Conservation (phyloP, 1,140 invertebrate genomes). For the Aphidius ervi region DNA sequence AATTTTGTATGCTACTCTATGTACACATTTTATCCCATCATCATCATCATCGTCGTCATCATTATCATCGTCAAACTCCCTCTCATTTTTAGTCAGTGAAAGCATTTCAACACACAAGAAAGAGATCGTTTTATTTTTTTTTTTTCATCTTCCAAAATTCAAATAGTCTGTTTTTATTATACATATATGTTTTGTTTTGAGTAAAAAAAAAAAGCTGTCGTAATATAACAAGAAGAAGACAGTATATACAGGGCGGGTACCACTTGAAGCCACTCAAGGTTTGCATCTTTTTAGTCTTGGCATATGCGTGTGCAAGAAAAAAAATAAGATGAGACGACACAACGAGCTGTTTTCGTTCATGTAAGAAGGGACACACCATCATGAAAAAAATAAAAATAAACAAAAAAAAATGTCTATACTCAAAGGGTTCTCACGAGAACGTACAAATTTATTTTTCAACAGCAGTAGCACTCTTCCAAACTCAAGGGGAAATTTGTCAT, state of each 20-base stretch:
- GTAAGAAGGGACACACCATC: too few species aligned
- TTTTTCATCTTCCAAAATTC: neutral
- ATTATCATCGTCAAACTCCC: neutral
- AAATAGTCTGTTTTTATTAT: too few species aligned
- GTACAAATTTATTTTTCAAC: slow-evolving; percentile 36
- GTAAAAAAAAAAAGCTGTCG: too few species aligned
- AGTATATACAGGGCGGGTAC: neutral
- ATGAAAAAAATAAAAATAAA: neutral
- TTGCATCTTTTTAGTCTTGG: slow-evolving; percentile 11
- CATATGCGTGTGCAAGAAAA: slow-evolving; percentile 9
- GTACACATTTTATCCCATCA: too few species aligned
- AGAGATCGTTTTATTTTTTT: neutral
- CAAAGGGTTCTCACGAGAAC: slow-evolving; percentile 32
- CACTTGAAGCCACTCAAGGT: slow-evolving; percentile 20
- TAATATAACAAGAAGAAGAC: too few species aligned
- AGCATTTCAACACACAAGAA: slow-evolving; percentile 21
- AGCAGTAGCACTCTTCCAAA: slow-evolving; percentile 27
- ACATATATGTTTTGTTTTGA: too few species aligned
- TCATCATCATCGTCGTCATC: too few species aligned
- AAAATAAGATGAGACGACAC: slow-evolving; percentile 19
- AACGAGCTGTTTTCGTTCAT: neutral
- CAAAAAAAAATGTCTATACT: neutral
- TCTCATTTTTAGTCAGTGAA: slow-evolving; percentile 16
- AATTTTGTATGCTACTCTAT: too few species aligned
- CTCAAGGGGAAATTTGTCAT: slow-evolving; percentile 32